Evolutionary conservation across 2,113 vertebrate species (phyloP), one percentile per base, ranked within the genome.

Genomic region (Anseranas semipalmata): DNA sequence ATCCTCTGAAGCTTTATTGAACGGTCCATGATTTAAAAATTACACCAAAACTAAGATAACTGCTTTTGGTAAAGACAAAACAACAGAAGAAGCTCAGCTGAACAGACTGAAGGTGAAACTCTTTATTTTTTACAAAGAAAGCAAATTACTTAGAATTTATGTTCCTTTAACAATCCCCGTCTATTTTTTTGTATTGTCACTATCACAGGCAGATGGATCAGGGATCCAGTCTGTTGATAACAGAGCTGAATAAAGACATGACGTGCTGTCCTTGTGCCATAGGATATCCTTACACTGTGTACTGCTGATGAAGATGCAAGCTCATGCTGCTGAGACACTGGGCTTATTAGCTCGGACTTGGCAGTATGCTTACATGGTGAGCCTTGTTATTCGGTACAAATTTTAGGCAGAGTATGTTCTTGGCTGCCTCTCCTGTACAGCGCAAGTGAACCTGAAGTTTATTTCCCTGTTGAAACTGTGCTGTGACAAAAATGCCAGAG

Each of bases 241-340:
- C 0, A 0, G 33, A 70, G 35, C 7, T n/a, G 67, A 55, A 52
- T 52, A 56, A 82, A 72, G 73, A 83, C 65, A 27, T 0, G 4
- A 43, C 15, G 22, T 25, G 18, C 81, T 65, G 52, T 70, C 45
- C 37, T 27, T 77, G 80, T 74, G 59, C 68, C 4, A 2, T 24
- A 15, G 83, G 48, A 41, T 39, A 4, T 30, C 67, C 65, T 95
- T 68, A 79, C 53, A 10, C 55, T 32, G 24, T 21, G 79, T 73
- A 35, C 20, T 53, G 37, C 59, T 2, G 24, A 55, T 76, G 90
- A 80, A 66, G 59, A 84, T 37, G 41, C 1, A 0, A 46, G 72
- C 53, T 80, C 24, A 43, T 80, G 88, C 67, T 77, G 53, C 12
- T 2, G 63, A 60, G 75, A 75, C 11, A 76, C 77, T n/a, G 5